Evolutionary conservation across 1,140 invertebrate species (phyloP).

Genomic region (Temnothorax curvispinosus): DNA sequence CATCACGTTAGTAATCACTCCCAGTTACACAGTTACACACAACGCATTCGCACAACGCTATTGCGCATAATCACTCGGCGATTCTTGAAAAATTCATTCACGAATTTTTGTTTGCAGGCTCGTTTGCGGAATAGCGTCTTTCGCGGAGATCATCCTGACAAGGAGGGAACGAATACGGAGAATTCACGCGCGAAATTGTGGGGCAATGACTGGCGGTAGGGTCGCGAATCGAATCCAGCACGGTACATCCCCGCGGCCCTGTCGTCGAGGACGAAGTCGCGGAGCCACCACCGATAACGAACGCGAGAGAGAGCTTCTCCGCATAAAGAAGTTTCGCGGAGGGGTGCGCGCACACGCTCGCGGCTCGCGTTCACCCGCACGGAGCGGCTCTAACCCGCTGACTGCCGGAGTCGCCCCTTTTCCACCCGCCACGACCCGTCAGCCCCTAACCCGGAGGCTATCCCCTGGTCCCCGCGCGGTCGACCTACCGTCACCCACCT

Average conservation of each 20-base stretch:
- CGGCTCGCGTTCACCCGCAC: conserved; percentile 73
- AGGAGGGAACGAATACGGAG: too few relatives aligned
- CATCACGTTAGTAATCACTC: conserved; percentile 28
- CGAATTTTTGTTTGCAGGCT: background rate
- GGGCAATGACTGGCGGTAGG: background rate
- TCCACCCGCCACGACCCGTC: conserved; percentile 78
- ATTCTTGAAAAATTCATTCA: background rate
- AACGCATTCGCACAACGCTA: background rate
- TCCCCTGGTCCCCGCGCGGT: conserved; percentile 68
- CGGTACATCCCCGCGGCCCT: background rate
- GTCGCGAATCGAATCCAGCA: background rate
- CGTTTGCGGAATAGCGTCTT: background rate
- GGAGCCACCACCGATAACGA: background rate
- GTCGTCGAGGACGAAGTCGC: background rate
- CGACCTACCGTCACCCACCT: conserved; percentile 62
- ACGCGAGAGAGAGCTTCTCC: background rate
- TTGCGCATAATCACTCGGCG: background rate
- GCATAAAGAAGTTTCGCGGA: background rate
- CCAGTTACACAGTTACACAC: conserved; percentile 9
- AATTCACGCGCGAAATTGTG: background rate
- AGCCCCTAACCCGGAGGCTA: conserved; percentile 78
- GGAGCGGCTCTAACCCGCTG: conserved; percentile 81
- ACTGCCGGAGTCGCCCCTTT: conserved; percentile 82
- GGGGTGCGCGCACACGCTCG: conserved; percentile 38
- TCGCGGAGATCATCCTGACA: too few relatives aligned